phyloP scores from a whole-genome alignment of 2,113 vertebrate genomes.

The Ceyx margarethae region DNA sequence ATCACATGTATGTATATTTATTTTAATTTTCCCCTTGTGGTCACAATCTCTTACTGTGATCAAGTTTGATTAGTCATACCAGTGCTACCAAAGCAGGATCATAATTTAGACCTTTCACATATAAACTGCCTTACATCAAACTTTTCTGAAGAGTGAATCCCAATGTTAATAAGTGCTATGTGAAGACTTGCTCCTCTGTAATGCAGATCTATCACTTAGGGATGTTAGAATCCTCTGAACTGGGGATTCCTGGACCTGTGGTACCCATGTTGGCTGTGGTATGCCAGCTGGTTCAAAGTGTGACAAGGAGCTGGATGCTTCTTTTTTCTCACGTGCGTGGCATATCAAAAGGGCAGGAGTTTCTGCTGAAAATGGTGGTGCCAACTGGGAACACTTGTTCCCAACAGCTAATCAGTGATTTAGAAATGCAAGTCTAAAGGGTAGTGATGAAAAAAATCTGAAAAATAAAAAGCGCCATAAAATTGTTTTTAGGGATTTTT shows the following conservation, averaged over 20 bases:
- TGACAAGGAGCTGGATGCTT: neutral
- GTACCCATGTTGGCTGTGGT: neutral
- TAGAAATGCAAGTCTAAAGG: neutral
- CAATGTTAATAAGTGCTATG: neutral
- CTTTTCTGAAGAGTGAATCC: neutral
- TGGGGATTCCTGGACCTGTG: neutral
- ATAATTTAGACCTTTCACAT: neutral
- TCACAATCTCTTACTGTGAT: neutral
- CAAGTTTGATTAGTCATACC: neutral
- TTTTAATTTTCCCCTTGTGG: neutral
- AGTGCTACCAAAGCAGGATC: neutral
- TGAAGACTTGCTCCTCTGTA: neutral
- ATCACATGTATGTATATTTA: neutral
- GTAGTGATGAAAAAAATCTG: neutral
- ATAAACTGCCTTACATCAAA: neutral
- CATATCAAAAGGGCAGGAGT: neutral
- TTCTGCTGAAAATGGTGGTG: neutral
- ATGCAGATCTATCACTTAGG: neutral
- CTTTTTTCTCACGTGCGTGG: neutral
- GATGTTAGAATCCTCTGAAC: neutral
- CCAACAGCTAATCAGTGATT: neutral
- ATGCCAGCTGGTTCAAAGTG: neutral
- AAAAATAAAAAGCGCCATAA: neutral
- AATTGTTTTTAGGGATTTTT: conserved; percentile 1
- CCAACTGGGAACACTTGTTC: neutral